Conservation (phyloP, 1,140 invertebrate genomes). For the Bombus breviceps region DNA sequence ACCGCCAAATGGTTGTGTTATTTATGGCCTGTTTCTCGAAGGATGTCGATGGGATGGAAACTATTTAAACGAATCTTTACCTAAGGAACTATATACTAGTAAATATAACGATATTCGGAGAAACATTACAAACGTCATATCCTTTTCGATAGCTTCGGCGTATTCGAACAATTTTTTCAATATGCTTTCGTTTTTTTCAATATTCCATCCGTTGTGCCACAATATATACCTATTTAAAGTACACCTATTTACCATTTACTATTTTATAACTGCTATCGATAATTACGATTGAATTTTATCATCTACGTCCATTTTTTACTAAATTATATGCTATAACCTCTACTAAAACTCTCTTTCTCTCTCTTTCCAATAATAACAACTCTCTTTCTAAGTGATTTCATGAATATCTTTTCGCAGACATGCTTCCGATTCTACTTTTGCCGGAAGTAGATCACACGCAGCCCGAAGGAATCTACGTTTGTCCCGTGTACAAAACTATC, state of each 20-base stretch:
- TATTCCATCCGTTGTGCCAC: background rate
- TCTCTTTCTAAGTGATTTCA: background rate
- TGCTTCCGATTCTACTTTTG: conserved; percentile 85
- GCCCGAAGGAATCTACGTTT: conserved; percentile 84
- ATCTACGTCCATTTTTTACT: too few species aligned
- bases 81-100: conserved; percentile 87
- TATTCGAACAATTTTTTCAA: background rate
- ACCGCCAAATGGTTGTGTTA: conserved; percentile 87
- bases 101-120: background rate
- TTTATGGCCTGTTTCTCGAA: conserved; percentile 89
- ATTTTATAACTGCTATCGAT: background rate
- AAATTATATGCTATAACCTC: too few species aligned
- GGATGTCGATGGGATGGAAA: conserved; percentile 87
- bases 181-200: too few species aligned
- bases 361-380: background rate
- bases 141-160: background rate
- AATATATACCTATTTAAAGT: background rate
- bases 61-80: conserved; percentile 84
- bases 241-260: background rate
- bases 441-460: conserved; percentile 84
- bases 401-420: conserved; percentile 80
- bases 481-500: conserved; percentile 90
- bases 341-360: too few species aligned
- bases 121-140: background rate
- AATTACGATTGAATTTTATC: too few species aligned